These are phyloP conservation scores for Teinopalpus imperialis DNA, from an alignment of 2,888 invertebrate species.

Conservation along the genomic window DNA sequence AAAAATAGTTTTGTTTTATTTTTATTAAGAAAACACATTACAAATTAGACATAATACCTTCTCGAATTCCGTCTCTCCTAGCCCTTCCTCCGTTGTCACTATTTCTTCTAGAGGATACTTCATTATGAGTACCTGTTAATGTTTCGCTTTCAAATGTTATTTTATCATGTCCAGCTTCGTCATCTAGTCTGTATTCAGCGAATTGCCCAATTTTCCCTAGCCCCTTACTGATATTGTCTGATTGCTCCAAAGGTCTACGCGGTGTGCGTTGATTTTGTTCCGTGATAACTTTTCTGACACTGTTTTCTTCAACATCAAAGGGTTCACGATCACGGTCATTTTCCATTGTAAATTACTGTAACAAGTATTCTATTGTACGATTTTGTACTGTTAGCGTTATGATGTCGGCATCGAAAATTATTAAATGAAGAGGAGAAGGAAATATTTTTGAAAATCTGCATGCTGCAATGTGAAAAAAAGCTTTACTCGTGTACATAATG, in stretches of 20 bases:
- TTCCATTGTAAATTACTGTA: slow-evolving; percentile 49
- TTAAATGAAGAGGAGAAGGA: too few relatives aligned
- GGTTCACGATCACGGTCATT: slow-evolving; percentile 38
- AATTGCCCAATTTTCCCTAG: slow-evolving; percentile 38
- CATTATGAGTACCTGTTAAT: slow-evolving; percentile 56
- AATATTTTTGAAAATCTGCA: too few relatives aligned
- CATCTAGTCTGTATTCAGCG: slow-evolving; percentile 41
- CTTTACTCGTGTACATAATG: too few relatives aligned
- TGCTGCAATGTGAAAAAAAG: too few relatives aligned
- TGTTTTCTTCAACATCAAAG: slow-evolving; percentile 43
- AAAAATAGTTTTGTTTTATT: too few relatives aligned
- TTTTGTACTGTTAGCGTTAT: background rate
- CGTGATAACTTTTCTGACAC: slow-evolving; percentile 43
- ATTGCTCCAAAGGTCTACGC: slow-evolving; percentile 31
- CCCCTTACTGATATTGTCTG: slow-evolving; percentile 35
- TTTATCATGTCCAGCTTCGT: slow-evolving; percentile 46
- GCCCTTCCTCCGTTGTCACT: slow-evolving; percentile 60
- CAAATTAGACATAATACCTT: too few relatives aligned
- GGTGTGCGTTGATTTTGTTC: slow-evolving; percentile 45
- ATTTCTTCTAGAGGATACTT: slow-evolving; percentile 66
- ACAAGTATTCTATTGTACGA: too few relatives aligned
- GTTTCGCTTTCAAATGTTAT: slow-evolving; percentile 66
- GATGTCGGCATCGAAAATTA: too few relatives aligned
- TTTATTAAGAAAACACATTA: background rate
- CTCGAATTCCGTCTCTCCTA: slow-evolving; percentile 49